Evolutionary conservation across 2,797 vertebrate genomes (phyloP), one percentile per base, ranked within the genome.

Genomic region (Euphonia xanthogaster): DNA sequence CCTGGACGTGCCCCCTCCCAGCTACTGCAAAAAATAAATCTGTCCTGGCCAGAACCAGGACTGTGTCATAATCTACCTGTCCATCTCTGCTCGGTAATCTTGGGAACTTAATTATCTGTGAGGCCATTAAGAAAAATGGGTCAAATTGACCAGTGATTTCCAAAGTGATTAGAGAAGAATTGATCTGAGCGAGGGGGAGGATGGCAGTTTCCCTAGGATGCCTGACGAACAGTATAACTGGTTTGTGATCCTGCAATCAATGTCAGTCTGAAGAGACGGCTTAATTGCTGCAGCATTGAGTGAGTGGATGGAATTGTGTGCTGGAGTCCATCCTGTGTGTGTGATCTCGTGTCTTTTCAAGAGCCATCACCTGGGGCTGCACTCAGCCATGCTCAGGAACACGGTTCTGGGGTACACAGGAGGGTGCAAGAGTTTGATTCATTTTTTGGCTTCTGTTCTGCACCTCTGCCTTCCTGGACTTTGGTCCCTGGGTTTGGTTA

Each of bases 271-370:
- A 75, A 80, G 58, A 68, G 53, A 44, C 3, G 7, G 25, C 37
- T 88, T 91, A 55, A 62, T 79, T 95, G 79, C 75, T 86, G 53
- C 75, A 67, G 90, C 51, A 22, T 23, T 54, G 74, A 61, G 70
- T 18, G 84, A 74, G 21, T 39, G 58, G 53, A n/a, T 74, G 76
- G 47, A 47, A 42, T 67, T 54, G 33, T 61, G 68, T 75, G 51
- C 84, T 85, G 89, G 40, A 39, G 68, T 63, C 58, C 40, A 7
- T n/a, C 4, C 28, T 33, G 60, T 35, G 33, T 35, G 33, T 45
- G 47, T 62, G 37, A 33, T 73, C 55, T 45, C 4, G 0, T 30
- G 54, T 22, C 1, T 0, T 44, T 24, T 19, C 31, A 54, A 30
- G 55, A 82, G 51, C 74, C 30, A 2, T 54, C 51, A 17, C 7